phyloP scores from a whole-genome alignment of 64 coral and sea anemone species.

The Montipora foliosa region DNA sequence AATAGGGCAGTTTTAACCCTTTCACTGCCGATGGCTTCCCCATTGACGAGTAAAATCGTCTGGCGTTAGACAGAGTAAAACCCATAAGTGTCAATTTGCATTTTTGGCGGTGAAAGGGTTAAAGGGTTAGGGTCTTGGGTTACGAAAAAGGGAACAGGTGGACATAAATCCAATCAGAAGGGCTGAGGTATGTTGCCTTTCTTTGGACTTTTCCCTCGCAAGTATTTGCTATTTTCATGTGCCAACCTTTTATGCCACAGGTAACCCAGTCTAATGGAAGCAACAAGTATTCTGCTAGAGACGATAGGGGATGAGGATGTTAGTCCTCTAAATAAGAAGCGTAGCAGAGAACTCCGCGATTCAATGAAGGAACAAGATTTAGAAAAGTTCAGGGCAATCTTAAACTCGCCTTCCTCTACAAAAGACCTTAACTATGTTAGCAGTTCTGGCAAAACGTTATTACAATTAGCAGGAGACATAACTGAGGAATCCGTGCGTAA shows the following conservation, averaged over 20 bases:
- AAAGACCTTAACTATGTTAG: not conserved
- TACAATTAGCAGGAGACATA: conserved; percentile 20
- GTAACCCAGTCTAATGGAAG: not conserved
- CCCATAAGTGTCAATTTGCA: too few species aligned
- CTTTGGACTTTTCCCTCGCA: too few species aligned
- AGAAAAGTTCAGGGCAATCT: not conserved
- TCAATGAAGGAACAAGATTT: conserved; percentile 12
- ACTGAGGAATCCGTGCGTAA: not conserved
- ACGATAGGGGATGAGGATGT: not conserved
- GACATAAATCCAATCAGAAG: too few species aligned
- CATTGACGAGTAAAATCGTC: too few species aligned
- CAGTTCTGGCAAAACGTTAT: not conserved
- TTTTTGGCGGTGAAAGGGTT: too few species aligned
- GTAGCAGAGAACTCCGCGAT: not conserved
- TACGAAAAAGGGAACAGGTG: too few species aligned
- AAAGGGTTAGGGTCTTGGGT: too few species aligned
- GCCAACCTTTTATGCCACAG: not conserved
- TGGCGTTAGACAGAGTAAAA: too few species aligned
- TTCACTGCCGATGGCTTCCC: too few species aligned
- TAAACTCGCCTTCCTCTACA: not conserved
- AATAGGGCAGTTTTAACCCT: too few species aligned
- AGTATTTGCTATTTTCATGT: too few species aligned
- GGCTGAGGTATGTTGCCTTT: too few species aligned
- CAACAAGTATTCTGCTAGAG: conserved; percentile 16
- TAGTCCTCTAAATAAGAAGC: not conserved